These are phyloP conservation scores for Xyrauchen texanus DNA, from an alignment of 2,113 vertebrate genomes.

Conservation along the genomic window DNA sequence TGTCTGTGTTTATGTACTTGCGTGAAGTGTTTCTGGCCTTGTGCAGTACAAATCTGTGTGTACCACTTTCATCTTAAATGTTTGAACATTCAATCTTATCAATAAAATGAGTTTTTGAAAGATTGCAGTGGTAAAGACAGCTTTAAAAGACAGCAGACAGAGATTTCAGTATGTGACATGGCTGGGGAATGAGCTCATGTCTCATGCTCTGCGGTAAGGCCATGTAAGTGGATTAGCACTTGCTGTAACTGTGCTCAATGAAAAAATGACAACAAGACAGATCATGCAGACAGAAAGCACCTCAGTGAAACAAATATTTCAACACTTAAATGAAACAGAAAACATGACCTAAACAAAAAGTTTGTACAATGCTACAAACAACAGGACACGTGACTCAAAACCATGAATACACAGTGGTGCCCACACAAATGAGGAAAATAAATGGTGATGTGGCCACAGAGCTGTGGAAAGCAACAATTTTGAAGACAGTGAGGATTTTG, in stretches of 20 bases:
- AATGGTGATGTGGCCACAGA: constrained; percentile 41
- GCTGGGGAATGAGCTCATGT: constrained; percentile 54
- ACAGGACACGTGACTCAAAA: constrained; percentile 19
- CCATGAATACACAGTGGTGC: constrained; percentile 33
- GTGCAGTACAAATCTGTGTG: constrained; percentile 57
- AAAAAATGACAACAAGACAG: constrained; percentile 25
- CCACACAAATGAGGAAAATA: constrained; percentile 33
- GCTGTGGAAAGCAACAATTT: constrained; percentile 63
- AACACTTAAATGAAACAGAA: constrained; percentile 16
- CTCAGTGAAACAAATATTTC: constrained; percentile 14
- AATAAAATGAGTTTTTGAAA: constrained; percentile 47
- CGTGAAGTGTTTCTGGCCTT: not conserved
- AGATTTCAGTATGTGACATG: constrained; percentile 19
- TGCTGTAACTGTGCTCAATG: not conserved
- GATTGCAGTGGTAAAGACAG: not conserved
- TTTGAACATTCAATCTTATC: not conserved
- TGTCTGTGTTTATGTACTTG: not conserved
- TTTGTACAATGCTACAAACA: not conserved
- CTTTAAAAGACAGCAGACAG: constrained; percentile 34
- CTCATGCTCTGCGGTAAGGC: constrained; percentile 64
- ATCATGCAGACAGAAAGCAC: constrained; percentile 42
- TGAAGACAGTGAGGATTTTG: constrained; percentile 5
- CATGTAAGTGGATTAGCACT: constrained; percentile 51
- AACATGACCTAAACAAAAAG: not conserved
- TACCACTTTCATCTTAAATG: not conserved